Conservation (phyloP, 2,113 vertebrate species). For the Nycticorax nycticorax region DNA sequence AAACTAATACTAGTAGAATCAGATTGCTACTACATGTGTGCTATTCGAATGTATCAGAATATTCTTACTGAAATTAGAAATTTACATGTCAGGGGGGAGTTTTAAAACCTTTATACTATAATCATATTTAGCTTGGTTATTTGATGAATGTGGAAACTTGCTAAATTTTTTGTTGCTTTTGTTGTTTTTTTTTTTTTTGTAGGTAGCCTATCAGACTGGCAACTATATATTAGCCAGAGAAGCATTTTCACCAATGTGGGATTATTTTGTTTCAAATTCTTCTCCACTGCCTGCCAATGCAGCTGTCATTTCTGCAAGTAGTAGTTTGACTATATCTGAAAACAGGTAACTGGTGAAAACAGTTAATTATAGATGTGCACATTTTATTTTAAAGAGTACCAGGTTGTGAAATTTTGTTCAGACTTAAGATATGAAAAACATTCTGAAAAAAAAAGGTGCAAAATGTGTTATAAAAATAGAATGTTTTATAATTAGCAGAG, state of each 20-base stretch:
- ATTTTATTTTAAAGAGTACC: background rate
- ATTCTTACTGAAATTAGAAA: slow-evolving; percentile 33
- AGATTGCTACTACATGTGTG: slow-evolving; percentile 46
- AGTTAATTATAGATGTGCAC: background rate
- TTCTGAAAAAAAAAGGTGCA: background rate
- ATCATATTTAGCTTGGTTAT: background rate
- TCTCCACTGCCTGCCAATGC: background rate
- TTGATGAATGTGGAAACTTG: background rate
- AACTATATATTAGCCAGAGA: slow-evolving; percentile 80
- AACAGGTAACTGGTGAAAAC: slow-evolving; percentile 70
- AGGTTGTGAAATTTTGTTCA: background rate
- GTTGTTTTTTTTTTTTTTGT: background rate
- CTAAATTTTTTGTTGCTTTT: background rate
- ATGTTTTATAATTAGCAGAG: background rate
- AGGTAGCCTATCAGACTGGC: slow-evolving; percentile 87
- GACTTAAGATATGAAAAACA: background rate
- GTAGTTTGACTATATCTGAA: slow-evolving; percentile 54
- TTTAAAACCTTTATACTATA: background rate
- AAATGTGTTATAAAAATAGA: background rate
- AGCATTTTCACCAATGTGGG: slow-evolving; percentile 86
- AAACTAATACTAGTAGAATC: background rate
- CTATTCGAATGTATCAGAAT: slow-evolving; percentile 50
- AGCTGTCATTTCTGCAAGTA: slow-evolving; percentile 57
- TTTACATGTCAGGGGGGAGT: slow-evolving; percentile 12
- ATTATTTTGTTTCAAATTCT: slow-evolving; percentile 79